Evolutionary conservation across 2,888 invertebrate genomes (phyloP).

Genomic region (Dolichopus griseipennis): DNA sequence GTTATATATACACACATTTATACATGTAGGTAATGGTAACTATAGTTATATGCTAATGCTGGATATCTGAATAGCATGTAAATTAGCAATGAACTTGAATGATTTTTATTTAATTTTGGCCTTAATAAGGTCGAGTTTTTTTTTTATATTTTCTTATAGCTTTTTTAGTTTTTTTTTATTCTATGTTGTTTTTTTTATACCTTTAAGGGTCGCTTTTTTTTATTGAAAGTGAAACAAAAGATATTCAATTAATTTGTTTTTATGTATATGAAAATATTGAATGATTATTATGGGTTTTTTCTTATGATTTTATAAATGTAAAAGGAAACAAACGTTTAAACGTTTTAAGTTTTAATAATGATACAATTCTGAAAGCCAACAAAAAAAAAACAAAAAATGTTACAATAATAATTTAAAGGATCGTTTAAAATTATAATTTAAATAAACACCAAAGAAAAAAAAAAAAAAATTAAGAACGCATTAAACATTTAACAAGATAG

Average conservation of each 20-base stretch:
- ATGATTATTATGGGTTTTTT: not conserved
- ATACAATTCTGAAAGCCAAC: not conserved
- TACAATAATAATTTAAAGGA: no score
- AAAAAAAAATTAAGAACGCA: no score
- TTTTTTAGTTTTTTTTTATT: not conserved
- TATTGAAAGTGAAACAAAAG: not conserved
- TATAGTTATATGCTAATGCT: no score
- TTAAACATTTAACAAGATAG: no score
- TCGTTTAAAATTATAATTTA: no score
- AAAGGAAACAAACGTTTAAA: not conserved
- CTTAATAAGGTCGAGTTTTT: not conserved
- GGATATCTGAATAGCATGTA: no score
- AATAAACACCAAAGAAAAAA: no score
- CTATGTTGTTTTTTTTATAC: not conserved
- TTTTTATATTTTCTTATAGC: no score
- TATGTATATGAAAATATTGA: not conserved
- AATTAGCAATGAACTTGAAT: no score
- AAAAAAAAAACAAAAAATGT: not conserved
- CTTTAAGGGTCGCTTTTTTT: not conserved
- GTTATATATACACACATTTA: no score
- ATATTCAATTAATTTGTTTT: slow-evolving; percentile 1
- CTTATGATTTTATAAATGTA: not conserved
- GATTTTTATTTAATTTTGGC: no score
- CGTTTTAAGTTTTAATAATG: not conserved
- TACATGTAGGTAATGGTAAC: no score